Percentiles rank a stretch among this genome's conserved stretches.
Evolutionary conservation across 2,888 invertebrate genomes (phyloP).

Genomic region (Minunthozetes semirufus): DNA sequence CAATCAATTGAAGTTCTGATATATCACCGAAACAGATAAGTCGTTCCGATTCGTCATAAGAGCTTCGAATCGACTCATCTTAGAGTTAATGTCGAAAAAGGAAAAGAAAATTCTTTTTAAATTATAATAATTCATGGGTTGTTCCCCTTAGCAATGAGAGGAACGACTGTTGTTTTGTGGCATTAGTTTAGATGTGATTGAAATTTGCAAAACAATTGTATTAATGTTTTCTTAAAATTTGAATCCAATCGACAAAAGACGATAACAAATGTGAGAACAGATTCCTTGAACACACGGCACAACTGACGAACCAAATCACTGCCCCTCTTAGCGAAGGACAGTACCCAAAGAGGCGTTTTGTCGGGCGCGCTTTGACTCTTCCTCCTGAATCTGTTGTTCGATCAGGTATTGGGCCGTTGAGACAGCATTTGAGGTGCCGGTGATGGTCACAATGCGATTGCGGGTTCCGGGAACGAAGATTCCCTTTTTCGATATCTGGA

Average conservation of each 20-base stretch:
- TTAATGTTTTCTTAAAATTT: conserved; percentile 11
- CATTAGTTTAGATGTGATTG: background rate
- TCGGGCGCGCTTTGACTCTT: conserved; percentile 72
- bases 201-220: conserved; percentile 15
- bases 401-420: conserved; percentile 87
- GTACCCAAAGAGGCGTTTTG: conserved; percentile 16
- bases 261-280: conserved; percentile 24
- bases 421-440: conserved; percentile 80
- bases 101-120: background rate
- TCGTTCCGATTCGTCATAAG: background rate
- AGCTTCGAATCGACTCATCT: background rate
- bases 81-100: background rate
- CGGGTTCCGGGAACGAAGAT: conserved; percentile 94
- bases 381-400: conserved; percentile 91
- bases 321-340: conserved; percentile 14
- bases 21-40: conserved; percentile 21
- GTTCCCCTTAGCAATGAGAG: background rate
- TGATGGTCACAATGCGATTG: conserved; percentile 93
- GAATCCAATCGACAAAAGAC: conserved; percentile 20
- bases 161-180: background rate
- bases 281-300: conserved; percentile 8
- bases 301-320: background rate
- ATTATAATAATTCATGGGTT: conserved; percentile 15
- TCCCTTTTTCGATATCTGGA: conserved; percentile 97
- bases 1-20: conserved; percentile 7